A percentile compares a stretch with the other conserved stretches of the same genome.
Evolutionary conservation across 2,888 invertebrate species (phyloP).

Genomic region (Listrodromus nycthemerus): DNA sequence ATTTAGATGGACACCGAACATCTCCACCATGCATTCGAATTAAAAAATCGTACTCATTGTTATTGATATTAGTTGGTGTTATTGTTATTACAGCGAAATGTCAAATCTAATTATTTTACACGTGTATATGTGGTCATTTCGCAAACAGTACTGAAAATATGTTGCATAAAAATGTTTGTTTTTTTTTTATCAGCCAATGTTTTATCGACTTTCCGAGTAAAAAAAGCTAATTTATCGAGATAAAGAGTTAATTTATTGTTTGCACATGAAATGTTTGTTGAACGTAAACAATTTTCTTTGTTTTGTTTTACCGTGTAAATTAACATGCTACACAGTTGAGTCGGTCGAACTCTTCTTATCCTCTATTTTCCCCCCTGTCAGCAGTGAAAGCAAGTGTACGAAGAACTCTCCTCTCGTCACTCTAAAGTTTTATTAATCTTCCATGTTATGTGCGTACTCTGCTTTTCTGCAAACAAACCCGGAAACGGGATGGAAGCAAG

Average conservation of each 20-base stretch:
- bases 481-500: slow-evolving; percentile 71
- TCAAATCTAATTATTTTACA: too few relatives aligned
- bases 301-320: too few relatives aligned
- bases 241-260: too few relatives aligned
- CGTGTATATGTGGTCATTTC: too few relatives aligned
- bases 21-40: slow-evolving; percentile 23
- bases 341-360: slow-evolving; percentile 1
- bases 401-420: slow-evolving; percentile 72
- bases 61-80: background rate
- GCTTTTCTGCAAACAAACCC: slow-evolving; percentile 72
- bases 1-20: slow-evolving; percentile 60
- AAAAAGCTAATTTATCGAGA: too few relatives aligned
- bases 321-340: slow-evolving; percentile 7
- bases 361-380: slow-evolving; percentile 4
- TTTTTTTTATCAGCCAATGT: too few relatives aligned
- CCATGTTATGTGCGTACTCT: slow-evolving; percentile 67
- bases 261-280: too few relatives aligned
- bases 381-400: slow-evolving; percentile 8
- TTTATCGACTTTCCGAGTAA: too few relatives aligned
- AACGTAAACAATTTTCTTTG: too few relatives aligned
- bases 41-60: slow-evolving; percentile 39
- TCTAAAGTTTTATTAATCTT: slow-evolving; percentile 56
- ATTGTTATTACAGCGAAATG: background rate
- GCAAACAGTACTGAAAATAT: too few relatives aligned
- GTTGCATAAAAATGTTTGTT: too few relatives aligned